These are phyloP conservation scores for Deroptyus accipitrinus DNA, from an alignment of 2,113 vertebrate genomes.

Conservation along the genomic window DNA sequence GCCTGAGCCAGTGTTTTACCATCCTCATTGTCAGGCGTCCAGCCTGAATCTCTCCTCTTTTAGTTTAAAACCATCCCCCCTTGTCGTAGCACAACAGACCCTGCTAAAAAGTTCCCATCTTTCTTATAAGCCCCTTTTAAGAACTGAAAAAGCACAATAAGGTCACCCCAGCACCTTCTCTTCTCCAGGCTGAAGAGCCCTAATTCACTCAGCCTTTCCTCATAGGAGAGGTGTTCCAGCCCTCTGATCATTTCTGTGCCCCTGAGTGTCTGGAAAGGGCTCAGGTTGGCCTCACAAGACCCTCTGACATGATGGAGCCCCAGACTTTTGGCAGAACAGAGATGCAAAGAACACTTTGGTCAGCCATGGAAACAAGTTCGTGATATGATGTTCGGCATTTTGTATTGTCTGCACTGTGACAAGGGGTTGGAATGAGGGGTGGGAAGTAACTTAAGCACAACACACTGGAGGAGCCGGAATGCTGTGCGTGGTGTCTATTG, in stretches of 20 bases:
- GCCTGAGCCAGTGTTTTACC: neutral
- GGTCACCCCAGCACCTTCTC: neutral
- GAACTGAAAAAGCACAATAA: neutral
- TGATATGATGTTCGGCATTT: rapidly evolving
- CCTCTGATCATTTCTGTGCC: neutral
- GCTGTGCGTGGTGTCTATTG: no score
- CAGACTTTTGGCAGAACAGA: neutral
- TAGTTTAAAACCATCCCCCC: neutral
- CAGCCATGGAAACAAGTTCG: neutral
- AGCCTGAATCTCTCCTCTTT: neutral
- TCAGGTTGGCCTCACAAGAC: neutral
- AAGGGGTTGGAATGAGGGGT: neutral
- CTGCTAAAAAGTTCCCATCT: neutral
- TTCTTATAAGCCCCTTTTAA: neutral
- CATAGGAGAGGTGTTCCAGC: neutral
- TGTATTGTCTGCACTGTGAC: neutral
- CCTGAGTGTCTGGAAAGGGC: neutral
- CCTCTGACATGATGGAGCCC: rapidly evolving
- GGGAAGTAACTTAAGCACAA: neutral
- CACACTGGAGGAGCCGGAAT: neutral
- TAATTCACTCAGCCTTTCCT: neutral
- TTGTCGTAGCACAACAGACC: neutral
- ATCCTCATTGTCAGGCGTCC: neutral
- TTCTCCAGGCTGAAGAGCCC: neutral
- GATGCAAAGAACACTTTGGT: neutral